These are phyloP conservation scores for Kryphioiulus occultus DNA, from an alignment of 2,888 invertebrate species.

Conservation along the genomic window DNA sequence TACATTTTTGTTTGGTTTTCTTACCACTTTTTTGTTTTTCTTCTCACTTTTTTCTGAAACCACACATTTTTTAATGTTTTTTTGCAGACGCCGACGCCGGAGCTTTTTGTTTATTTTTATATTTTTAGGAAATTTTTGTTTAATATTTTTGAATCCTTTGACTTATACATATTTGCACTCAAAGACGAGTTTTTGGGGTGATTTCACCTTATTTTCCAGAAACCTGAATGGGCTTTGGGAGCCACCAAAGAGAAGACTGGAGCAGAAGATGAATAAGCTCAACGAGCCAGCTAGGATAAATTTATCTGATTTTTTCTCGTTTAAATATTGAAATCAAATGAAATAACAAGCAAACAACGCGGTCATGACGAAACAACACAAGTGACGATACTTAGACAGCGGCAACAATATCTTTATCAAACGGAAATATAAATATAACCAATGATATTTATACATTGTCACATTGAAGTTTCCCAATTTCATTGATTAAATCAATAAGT, in stretches of 20 bases:
- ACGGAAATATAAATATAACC: neutral
- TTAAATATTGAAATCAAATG: neutral
- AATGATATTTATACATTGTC: neutral
- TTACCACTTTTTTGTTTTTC: neutral
- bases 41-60: neutral
- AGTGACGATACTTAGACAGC: neutral
- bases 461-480: neutral
- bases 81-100: neutral
- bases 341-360: neutral
- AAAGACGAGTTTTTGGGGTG: neutral
- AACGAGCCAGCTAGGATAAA: conserved; percentile 13
- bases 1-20: neutral
- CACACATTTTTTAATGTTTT: neutral
- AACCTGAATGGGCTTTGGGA: conserved; percentile 57
- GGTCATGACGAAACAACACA: neutral
- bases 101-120: conserved; percentile 33
- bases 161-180: conserved; percentile 45
- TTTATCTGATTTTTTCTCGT: neutral
- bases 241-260: conserved; percentile 54
- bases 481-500: conserved; percentile 4
- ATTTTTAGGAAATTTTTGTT: conserved; percentile 45
- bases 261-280: conserved; percentile 51
- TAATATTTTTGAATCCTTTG: conserved; percentile 25
- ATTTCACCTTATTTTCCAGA: conserved; percentile 48
- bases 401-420: neutral